Percentiles rank a stretch among this genome's conserved stretches.
Conservation (phyloP, 2,797 vertebrate genomes). For the Triplophysa yarkandensis region DNA sequence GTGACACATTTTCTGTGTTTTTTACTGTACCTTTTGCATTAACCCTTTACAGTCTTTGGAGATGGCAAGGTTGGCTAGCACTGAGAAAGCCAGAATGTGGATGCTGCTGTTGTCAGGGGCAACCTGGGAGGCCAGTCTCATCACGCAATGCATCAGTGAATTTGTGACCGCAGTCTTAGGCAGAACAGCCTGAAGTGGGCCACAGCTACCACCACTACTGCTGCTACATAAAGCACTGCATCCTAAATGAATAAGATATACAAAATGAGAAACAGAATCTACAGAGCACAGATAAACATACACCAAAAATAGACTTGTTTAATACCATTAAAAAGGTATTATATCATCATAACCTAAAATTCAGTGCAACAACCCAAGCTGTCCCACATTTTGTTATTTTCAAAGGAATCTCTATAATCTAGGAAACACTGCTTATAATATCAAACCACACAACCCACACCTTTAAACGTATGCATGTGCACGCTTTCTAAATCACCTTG, state of each 20-base stretch:
- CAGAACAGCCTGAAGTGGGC: constrained; percentile 62
- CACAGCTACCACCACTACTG: constrained; percentile 58
- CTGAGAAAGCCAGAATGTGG: constrained; percentile 83
- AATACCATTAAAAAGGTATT: not conserved
- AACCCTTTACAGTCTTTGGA: constrained; percentile 89
- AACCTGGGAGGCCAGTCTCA: constrained; percentile 84
- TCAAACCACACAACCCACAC: constrained; percentile 8
- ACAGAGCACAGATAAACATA: not conserved
- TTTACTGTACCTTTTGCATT: constrained; percentile 86
- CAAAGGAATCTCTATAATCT: not conserved
- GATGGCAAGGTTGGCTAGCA: constrained; percentile 86
- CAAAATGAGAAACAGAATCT: not conserved
- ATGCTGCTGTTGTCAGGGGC: constrained; percentile 75
- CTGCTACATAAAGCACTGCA: constrained; percentile 85
- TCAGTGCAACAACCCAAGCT: not conserved
- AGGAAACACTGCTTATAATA: not conserved
- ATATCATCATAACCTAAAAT: not conserved
- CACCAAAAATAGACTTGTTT: not conserved
- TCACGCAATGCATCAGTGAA: constrained; percentile 84
- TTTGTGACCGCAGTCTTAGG: constrained; percentile 70
- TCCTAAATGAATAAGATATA: constrained; percentile 70
- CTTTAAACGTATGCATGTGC: not conserved
- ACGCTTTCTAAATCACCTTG: not conserved
- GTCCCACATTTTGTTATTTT: not conserved
- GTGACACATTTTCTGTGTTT: not conserved